Evolutionary conservation across 2,797 vertebrate species (phyloP).

Genomic region (Premnoplex brunnescens): DNA sequence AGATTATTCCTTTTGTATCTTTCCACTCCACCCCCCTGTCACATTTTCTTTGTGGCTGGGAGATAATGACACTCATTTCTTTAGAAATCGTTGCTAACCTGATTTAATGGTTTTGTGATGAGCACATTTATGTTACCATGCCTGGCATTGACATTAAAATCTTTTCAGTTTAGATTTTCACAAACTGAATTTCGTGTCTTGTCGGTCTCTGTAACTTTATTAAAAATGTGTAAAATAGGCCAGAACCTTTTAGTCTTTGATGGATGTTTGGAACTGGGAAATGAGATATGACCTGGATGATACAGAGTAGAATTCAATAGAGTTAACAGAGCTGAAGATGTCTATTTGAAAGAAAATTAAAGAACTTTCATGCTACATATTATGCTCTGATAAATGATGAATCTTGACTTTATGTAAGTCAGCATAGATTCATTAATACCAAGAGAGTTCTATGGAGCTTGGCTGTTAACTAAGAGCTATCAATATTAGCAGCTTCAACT

Average conservation of each 20-base stretch:
- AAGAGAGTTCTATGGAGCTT: neutral
- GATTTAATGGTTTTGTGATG: constrained; percentile 13
- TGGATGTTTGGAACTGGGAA: constrained; percentile 15
- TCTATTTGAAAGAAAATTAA: constrained; percentile 29
- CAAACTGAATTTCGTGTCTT: constrained; percentile 10
- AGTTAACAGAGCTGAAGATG: constrained; percentile 7
- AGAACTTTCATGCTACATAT: neutral
- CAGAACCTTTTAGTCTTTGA: constrained; percentile 39
- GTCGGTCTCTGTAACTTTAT: constrained; percentile 19
- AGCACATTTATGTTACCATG: neutral
- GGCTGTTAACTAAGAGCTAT: neutral
- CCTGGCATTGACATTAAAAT: neutral
- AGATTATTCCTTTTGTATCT: neutral
- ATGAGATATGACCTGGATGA: constrained; percentile 8
- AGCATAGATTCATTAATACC: neutral
- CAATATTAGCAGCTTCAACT: neutral
- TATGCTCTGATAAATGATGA: neutral
- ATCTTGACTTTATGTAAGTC: neutral
- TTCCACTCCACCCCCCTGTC: no score
- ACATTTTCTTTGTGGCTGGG: neutral
- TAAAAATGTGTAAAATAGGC: constrained; percentile 33
- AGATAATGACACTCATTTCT: neutral
- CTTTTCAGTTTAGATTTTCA: neutral
- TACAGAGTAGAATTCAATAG: constrained; percentile 4
- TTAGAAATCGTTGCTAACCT: neutral